phyloP scores from a whole-genome alignment of 2,113 vertebrate genomes.

The Phalacrocorax aristotelis region DNA sequence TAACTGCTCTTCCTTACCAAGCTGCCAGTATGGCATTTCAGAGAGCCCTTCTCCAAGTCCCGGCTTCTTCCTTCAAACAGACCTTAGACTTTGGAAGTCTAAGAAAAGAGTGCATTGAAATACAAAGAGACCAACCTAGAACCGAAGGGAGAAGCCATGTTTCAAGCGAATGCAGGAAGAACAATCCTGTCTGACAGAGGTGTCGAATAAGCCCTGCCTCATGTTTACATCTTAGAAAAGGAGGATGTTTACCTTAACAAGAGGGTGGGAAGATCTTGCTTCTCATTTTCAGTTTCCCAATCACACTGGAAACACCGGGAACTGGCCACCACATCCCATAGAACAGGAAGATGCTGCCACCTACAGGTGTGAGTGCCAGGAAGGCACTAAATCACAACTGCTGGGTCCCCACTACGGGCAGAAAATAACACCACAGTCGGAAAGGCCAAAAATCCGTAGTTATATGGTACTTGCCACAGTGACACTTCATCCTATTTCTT shows the following conservation, averaged over 20 bases:
- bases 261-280: neutral
- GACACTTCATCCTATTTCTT: neutral
- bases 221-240: neutral
- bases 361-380: neutral
- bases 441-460: neutral
- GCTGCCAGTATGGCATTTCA: neutral
- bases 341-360: conserved; percentile 69
- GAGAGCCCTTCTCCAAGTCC: neutral
- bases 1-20: neutral
- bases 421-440: rapidly evolving
- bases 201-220: neutral
- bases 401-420: neutral
- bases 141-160: neutral
- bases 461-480: rapidly evolving
- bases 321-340: neutral
- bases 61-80: neutral
- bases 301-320: neutral
- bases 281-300: neutral
- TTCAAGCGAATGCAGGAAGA: neutral
- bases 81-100: neutral
- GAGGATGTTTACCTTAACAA: neutral
- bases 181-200: neutral
- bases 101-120: neutral
- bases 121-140: neutral
- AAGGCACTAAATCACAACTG: neutral